A percentile compares a stretch with the other conserved stretches of the same genome.
These are phyloP conservation scores for Poeciliopsis turrubarensis DNA, from an alignment of 2,113 vertebrate genomes.

Conservation along the genomic window DNA sequence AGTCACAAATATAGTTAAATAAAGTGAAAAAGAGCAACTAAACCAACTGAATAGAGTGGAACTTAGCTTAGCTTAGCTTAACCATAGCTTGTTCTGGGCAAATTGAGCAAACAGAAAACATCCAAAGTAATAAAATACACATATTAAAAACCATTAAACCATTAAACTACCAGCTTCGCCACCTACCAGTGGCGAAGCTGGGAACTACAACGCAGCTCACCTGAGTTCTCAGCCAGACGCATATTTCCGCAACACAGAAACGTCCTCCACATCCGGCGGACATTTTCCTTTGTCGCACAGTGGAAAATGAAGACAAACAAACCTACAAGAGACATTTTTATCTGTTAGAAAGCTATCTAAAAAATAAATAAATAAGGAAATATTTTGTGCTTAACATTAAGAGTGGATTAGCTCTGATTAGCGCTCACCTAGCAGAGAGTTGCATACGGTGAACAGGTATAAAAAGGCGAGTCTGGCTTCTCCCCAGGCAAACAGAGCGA, in stretches of 20 bases:
- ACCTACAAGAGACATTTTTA: conserved; percentile 75
- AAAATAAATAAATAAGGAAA: not conserved
- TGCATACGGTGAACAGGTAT: conserved; percentile 95
- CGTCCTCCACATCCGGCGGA: conserved; percentile 91
- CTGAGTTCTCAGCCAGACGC: conserved; percentile 90
- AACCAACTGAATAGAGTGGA: too few species aligned
- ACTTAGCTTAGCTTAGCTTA: too few species aligned
- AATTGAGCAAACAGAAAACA: too few species aligned
- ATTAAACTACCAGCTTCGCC: too few species aligned
- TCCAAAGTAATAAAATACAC: too few species aligned
- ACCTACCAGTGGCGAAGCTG: too few species aligned
- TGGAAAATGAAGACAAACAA: conserved; percentile 97
- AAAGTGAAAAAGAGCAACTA: too few species aligned
- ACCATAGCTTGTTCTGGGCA: too few species aligned
- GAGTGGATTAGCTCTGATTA: not conserved
- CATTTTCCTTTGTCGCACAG: conserved; percentile 92
- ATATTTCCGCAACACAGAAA: conserved; percentile 93
- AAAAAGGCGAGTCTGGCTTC: conserved; percentile 86
- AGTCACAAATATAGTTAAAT: too few species aligned
- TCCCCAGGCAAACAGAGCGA: conserved; percentile 93
- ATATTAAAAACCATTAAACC: too few species aligned
- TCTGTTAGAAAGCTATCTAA: not conserved
- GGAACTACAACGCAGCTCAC: conserved; percentile 53
- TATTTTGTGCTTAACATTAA: not conserved
- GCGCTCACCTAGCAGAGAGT: conserved; percentile 90